Conservation (phyloP, 2,888 invertebrate genomes). For the Sphaerophoria taeniata region DNA sequence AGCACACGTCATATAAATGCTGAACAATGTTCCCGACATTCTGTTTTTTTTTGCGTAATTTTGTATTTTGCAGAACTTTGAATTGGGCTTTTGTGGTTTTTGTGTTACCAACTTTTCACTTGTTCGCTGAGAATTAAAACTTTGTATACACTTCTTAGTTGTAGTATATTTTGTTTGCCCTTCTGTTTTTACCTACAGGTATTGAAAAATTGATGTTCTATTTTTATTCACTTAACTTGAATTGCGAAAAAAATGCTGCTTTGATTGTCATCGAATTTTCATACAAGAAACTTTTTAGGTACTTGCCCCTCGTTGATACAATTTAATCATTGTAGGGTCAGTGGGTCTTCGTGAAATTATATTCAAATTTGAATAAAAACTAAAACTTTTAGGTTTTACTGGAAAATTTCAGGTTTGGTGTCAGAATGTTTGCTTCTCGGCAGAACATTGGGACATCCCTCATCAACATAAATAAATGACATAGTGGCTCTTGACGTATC, state of each 20-base stretch:
- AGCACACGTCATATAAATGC: constrained; percentile 28
- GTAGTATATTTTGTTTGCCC: not conserved
- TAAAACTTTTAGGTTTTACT: no score
- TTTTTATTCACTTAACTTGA: constrained; percentile 24
- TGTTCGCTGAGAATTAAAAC: constrained; percentile 38
- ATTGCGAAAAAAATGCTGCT: not conserved
- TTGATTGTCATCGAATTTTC: constrained; percentile 6
- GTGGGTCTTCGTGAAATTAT: no score
- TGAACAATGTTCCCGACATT: not conserved
- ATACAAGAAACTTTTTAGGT: not conserved
- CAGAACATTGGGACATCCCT: no score
- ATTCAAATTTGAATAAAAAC: no score
- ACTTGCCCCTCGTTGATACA: not conserved
- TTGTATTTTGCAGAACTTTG: constrained; percentile 40
- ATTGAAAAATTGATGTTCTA: constrained; percentile 22
- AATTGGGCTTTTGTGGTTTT: constrained; percentile 61
- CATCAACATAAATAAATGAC: not conserved
- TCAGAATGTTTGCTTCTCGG: no score
- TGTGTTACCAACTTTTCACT: constrained; percentile 57
- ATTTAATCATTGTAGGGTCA: not conserved
- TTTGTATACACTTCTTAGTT: constrained; percentile 30
- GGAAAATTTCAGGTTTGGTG: no score
- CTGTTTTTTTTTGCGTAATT: not conserved
- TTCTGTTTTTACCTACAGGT: not conserved
- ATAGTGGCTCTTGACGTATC: constrained; percentile 3